Base-by-base conservation (phyloP, 2,797 vertebrate genomes). In the Acanthiza pusilla region DNA sequence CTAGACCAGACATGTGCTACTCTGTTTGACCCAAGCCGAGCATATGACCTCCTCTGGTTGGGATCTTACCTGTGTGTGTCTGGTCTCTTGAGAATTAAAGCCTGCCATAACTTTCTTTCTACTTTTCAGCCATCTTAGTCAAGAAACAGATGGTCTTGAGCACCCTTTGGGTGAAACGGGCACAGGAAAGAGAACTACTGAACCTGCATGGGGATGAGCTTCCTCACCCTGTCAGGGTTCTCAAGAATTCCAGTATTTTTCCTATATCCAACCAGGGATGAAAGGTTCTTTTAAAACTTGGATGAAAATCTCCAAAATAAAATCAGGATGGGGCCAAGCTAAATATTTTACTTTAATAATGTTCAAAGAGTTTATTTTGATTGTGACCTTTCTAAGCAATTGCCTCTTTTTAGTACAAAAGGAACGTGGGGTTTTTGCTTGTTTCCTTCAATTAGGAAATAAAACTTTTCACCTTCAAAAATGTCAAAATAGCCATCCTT, bases 291-390 rank as follows among this genome's bases (percentile, higher is more conserved):
- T 81, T 66, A 53, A 94, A 88, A 84, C 90, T 78, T 91, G 91
- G 83, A 94, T 81, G 40, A 86, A 91, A 91, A 63, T 75, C 72
- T 94, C 63, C 74, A 96, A 90, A 94, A 94, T 88, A 91, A 84
- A 94, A 88, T 66, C 76, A 91, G 48, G 63, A 91, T 62, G 43
- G n/a, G 51, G 70, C 96, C 96, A 96, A 96, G 63, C 61, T 90
- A 96, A 95, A 96, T 96, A 96, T 96, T 96, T 94, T 81, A 93
- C 80, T 96, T 96, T 96, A 95, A 96, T 96, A 95, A 94, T 73
- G 90, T 86, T 94, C 96, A 94, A 91, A 90, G 66, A 93, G 85
- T 91, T 15, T 82, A 90, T 94, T 94, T 96, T 60, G 66, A 78
- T 78, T 66, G 47, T 70, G 88, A 90, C 43, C 91, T 94, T 90